Evolutionary conservation across 2,888 invertebrate species (phyloP), one percentile per base, ranked within the genome.

Genomic region (Abscondita cerata): DNA sequence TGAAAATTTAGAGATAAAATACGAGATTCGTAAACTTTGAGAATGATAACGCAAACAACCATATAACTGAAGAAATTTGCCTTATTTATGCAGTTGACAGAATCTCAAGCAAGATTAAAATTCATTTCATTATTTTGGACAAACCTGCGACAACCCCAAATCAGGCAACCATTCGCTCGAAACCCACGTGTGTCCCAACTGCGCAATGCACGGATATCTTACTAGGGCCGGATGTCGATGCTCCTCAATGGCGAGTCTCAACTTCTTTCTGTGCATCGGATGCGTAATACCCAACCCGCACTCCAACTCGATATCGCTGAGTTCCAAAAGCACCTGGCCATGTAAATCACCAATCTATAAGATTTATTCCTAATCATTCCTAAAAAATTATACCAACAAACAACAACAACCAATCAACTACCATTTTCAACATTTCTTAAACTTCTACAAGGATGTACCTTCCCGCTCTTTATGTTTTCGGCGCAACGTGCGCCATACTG

Each of bases 401-500:
- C 53, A n/a, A 19, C 25, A 47, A 47, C 48, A 50, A 13, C 38
- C 55, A 31, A 4, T 48, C 31, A 48, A 31, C 8, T 48, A 11
- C 16, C n/a, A 46, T 11, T 19, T 46, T 5, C 46, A 36, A 36
- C 4, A 2, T 4, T 6, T 25, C 25, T 25, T 6, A 25, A 25
- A 25, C 2, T 6, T 25, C 2, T 12, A n/a, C 31, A 48, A 48
- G 41, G 15, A 41, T 41, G 16, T 75, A 93, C 96, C 88, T 95
- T 96, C 72, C 96, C 96, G 78, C 95, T 96, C 80, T 96, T 96
- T 66, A 97, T 92, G 79, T 96, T 96, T 77, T 96, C 95, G 15
- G 94, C 93, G 74, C 96, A 95, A 46, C 92, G 86, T 16, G 91
- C 87, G 1, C 95, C 95, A 73, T 96, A 96, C 75, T 95, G 95